These are phyloP conservation scores for Hemibagrus wyckioides DNA, from an alignment of 2,113 vertebrate species.

Conservation along the genomic window DNA sequence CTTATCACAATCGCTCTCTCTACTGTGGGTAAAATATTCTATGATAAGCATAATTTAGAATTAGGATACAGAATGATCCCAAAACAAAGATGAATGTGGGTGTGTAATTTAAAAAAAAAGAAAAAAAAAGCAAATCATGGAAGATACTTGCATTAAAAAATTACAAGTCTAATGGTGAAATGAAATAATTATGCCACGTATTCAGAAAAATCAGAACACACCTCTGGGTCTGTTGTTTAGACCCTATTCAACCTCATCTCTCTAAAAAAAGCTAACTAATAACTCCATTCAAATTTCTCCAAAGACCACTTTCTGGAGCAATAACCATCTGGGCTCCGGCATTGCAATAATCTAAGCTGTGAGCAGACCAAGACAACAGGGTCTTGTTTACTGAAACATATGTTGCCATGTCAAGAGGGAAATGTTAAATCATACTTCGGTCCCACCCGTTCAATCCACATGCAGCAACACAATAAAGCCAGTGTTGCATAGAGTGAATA, in stretches of 20 bases:
- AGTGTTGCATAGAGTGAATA: constrained; percentile 64
- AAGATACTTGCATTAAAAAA: background rate
- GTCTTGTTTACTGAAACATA: constrained; percentile 68
- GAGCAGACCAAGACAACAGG: constrained; percentile 34
- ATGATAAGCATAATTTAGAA: background rate
- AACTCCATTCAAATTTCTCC: constrained; percentile 43
- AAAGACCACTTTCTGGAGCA: constrained; percentile 47
- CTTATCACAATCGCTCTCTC: background rate
- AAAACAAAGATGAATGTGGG: background rate
- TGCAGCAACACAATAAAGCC: constrained; percentile 70
- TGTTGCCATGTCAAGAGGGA: constrained; percentile 67
- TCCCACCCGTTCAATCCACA: constrained; percentile 63
- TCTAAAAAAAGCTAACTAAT: constrained; percentile 34
- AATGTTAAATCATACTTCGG: constrained; percentile 67
- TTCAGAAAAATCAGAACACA: background rate
- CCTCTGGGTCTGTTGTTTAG: constrained; percentile 23
- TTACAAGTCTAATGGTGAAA: background rate
- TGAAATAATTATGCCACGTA: background rate
- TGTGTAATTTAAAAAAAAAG: background rate
- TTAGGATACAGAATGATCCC: background rate
- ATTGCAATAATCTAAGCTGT: constrained; percentile 44
- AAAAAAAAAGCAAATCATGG: background rate
- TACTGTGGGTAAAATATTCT: background rate
- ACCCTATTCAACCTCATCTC: constrained; percentile 30
- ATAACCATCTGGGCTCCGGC: constrained; percentile 49